Conservation (phyloP, 2,113 vertebrate genomes). For the Python bivittatus region DNA sequence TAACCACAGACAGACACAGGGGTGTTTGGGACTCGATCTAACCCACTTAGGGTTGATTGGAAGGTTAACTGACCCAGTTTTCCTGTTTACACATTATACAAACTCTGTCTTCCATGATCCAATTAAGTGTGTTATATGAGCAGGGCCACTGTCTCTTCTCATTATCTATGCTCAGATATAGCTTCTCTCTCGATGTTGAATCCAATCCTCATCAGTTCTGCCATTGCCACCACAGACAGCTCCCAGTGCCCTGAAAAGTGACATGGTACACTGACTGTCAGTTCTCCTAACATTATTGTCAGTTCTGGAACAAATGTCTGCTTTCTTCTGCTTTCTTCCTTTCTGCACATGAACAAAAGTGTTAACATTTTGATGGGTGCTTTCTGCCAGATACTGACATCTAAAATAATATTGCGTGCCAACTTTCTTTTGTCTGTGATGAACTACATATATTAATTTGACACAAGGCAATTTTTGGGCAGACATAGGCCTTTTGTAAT, state of each 20-base stretch:
- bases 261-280: neutral
- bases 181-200: neutral
- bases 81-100: neutral
- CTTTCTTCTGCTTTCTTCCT: constrained; percentile 5
- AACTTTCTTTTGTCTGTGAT: neutral
- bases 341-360: constrained; percentile 18
- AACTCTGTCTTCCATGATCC: neutral
- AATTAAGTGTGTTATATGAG: neutral
- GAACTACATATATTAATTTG: constrained; percentile 4
- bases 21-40: neutral
- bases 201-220: neutral
- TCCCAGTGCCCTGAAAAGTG: constrained; percentile 2
- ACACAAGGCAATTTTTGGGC: constrained; percentile 4
- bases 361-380: constrained; percentile 18
- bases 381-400: neutral
- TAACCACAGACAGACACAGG: neutral
- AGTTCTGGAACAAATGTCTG: constrained; percentile 1
- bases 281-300: constrained; percentile 4
- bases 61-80: neutral
- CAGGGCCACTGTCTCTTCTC: neutral
- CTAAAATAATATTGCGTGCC: neutral
- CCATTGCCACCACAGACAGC: neutral
- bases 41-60: neutral
- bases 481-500: neutral
- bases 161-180: neutral